A percentile compares a stretch with the other conserved stretches of the same genome.
Conservation (phyloP, 1,140 invertebrate species). For the Apis laboriosa region DNA sequence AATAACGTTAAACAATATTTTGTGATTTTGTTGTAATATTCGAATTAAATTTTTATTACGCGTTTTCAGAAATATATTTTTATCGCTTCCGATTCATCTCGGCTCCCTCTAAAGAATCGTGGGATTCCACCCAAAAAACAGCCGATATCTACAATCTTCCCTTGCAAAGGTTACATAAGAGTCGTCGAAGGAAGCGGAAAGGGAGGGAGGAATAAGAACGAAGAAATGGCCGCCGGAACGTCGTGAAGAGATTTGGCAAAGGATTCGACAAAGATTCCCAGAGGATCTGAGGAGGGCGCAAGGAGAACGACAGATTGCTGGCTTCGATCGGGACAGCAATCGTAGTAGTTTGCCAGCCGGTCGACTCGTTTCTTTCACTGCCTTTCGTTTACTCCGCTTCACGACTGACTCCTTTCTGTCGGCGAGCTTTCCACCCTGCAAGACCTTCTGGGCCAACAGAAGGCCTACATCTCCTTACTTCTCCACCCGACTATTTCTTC, state of each 20-base stretch:
- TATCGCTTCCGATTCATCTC: neutral
- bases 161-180: conserved; percentile 1
- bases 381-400: conserved; percentile 43
- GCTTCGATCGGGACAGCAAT: conserved; percentile 35
- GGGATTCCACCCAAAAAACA: neutral
- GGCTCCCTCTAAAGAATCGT: too few relatives aligned
- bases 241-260: conserved; percentile 29
- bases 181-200: neutral
- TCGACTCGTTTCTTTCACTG: conserved; percentile 41
- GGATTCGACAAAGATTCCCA: conserved; percentile 21
- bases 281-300: conserved; percentile 23
- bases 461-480: conserved; percentile 57
- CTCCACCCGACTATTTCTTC: conserved; percentile 9
- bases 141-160: conserved; percentile 22
- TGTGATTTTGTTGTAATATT: neutral
- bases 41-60: neutral
- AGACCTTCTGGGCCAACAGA: conserved; percentile 59
- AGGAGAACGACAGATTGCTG: conserved; percentile 41
- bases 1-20: neutral
- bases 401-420: conserved; percentile 55
- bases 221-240: conserved; percentile 15
- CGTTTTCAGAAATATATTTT: neutral
- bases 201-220: neutral
- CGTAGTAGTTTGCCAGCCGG: conserved; percentile 52
- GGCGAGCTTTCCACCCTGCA: conserved; percentile 31